Evolutionary conservation across 92 coral and sea anemone genomes (phyloP).

Genomic region (Bergia puertoricense): DNA sequence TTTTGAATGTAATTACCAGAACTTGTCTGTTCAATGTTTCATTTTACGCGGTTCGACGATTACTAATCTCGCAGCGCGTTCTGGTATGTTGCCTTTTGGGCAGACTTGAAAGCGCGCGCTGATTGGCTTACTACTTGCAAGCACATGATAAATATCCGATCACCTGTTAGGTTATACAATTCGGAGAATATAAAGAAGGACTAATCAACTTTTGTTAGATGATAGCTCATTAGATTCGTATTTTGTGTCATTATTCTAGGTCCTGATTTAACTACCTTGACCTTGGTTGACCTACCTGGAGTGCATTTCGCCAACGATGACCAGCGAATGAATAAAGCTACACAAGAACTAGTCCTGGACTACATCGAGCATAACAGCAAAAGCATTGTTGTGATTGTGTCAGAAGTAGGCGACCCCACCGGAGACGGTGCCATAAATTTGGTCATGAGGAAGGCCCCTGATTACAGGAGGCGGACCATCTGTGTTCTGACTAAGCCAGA

Average conservation of each 20-base stretch:
- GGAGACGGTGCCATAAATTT: conserved; percentile 84
- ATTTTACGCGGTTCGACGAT: too few relatives aligned
- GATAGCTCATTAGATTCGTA: not conserved
- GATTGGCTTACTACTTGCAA: too few relatives aligned
- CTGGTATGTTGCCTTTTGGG: too few relatives aligned
- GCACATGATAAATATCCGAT: too few relatives aligned
- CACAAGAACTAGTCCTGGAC: conserved; percentile 68
- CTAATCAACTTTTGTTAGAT: not conserved
- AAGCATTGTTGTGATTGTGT: conserved; percentile 75
- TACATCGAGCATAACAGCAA: conserved; percentile 79
- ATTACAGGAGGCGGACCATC: conserved; percentile 69
- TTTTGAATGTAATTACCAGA: too few relatives aligned
- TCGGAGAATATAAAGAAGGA: too few relatives aligned
- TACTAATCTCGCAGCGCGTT: too few relatives aligned
- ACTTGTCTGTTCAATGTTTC: too few relatives aligned
- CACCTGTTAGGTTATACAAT: too few relatives aligned
- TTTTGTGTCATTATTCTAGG: conserved; percentile 40
- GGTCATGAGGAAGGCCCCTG: conserved; percentile 70
- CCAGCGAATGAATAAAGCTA: conserved; percentile 67
- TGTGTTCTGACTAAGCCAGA: conserved; percentile 86
- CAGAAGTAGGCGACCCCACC: conserved; percentile 87
- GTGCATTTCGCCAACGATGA: conserved; percentile 85
- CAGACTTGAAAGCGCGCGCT: too few relatives aligned
- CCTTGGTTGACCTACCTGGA: conserved; percentile 87
- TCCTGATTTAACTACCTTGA: conserved; percentile 69